A percentile compares a stretch with the other conserved stretches of the same genome.
phyloP scores from a whole-genome alignment of 2,113 vertebrate genomes.

The Oxygymnocypris stewartii region DNA sequence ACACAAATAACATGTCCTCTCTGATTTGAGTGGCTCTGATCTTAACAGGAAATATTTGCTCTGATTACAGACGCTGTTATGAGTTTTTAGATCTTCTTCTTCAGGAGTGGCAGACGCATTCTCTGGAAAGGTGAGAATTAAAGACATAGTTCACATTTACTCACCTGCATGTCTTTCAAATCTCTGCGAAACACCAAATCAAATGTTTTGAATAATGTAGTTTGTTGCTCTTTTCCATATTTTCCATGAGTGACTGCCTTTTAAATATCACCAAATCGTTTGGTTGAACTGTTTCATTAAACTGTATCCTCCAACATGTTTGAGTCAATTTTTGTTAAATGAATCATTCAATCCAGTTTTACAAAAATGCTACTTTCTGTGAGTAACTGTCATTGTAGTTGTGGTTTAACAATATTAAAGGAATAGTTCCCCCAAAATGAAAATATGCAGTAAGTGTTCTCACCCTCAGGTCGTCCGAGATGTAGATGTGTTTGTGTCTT shows the following conservation, averaged over 20 bases:
- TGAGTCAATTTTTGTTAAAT: not conserved
- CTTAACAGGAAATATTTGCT: not conserved
- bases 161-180: not conserved
- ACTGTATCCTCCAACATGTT: not conserved
- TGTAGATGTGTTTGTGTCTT: too few species aligned
- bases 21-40: not conserved
- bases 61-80: conserved; percentile 82
- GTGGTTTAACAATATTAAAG: not conserved
- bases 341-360: not conserved
- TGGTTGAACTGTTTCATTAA: not conserved
- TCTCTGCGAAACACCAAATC: not conserved
- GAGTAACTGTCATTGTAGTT: not conserved
- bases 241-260: not conserved
- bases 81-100: conserved; percentile 91
- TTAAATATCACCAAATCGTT: not conserved
- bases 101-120: conserved; percentile 89
- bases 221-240: not conserved
- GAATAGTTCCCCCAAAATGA: not conserved
- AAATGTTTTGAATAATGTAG: not conserved
- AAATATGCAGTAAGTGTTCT: too few species aligned
- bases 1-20: not conserved
- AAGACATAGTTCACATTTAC: not conserved
- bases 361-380: not conserved
- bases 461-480: too few species aligned
- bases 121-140: conserved; percentile 83